Evolutionary conservation across 2,797 vertebrate species (phyloP).

Genomic region (Hirundo rustica): DNA sequence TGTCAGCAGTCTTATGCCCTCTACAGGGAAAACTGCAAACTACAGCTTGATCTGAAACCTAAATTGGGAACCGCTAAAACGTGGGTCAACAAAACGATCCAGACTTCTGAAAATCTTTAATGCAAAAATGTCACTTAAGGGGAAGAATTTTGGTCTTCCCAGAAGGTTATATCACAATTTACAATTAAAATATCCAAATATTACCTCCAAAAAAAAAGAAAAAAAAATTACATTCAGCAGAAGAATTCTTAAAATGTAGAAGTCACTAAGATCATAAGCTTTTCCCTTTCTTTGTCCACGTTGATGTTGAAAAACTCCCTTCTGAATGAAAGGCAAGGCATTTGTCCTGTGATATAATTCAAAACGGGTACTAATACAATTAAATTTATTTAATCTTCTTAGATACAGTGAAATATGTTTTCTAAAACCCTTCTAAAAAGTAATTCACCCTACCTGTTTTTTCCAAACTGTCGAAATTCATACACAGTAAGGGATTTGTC

Average conservation of each 20-base stretch:
- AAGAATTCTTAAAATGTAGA: constrained; percentile 72
- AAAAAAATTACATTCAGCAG: not conserved
- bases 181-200: not conserved
- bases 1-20: not conserved
- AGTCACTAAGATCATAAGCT: constrained; percentile 72
- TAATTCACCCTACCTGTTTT: constrained; percentile 75
- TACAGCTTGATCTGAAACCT: not conserved
- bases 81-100: not conserved
- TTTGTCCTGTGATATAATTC: constrained; percentile 71
- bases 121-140: not conserved
- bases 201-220: not conserved
- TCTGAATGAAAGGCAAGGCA: constrained; percentile 81
- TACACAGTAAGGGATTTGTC: constrained; percentile 81
- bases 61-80: not conserved
- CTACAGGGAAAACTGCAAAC: not conserved
- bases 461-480: constrained; percentile 81
- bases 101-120: not conserved
- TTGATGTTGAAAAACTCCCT: constrained; percentile 75
- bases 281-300: constrained; percentile 72
- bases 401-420: not conserved
- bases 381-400: not conserved
- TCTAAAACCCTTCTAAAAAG: not conserved
- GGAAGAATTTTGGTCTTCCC: not conserved
- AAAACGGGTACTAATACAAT: constrained; percentile 6
- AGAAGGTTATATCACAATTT: not conserved